Percentiles rank a stretch among this genome's conserved stretches.
Evolutionary conservation across 2,113 vertebrate species (phyloP).

Genomic region (Myxocyprinus asiaticus): DNA sequence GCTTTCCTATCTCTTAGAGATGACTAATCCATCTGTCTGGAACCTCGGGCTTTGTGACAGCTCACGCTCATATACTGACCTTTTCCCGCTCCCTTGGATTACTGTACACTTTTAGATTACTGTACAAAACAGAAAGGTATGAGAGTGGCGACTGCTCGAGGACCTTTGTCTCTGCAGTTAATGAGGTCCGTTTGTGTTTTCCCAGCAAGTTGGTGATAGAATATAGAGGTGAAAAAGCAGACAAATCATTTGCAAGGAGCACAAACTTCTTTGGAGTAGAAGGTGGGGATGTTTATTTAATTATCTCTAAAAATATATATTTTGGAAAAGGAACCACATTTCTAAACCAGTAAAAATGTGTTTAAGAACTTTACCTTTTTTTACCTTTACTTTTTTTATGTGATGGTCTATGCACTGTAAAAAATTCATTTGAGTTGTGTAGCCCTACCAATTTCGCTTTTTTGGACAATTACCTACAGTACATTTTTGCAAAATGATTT

Average conservation of each 20-base stretch:
- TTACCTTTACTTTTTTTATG: too few species aligned
- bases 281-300: conserved; percentile 14
- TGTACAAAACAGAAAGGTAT: conserved; percentile 68
- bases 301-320: background rate
- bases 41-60: conserved; percentile 43
- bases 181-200: conserved; percentile 60
- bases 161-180: conserved; percentile 69
- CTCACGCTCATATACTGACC: conserved; percentile 73
- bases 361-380: too few species aligned
- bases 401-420: too few species aligned
- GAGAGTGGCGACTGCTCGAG: conserved; percentile 63
- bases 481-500: too few species aligned
- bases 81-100: conserved; percentile 59
- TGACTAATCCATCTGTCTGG: conserved; percentile 53
- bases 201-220: conserved; percentile 42
- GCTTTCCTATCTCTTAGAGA: conserved; percentile 22
- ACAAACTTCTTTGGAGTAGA: conserved; percentile 7
- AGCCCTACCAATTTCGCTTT: too few species aligned
- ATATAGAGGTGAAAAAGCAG: conserved; percentile 61
- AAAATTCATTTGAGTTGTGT: too few species aligned
- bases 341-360: too few species aligned
- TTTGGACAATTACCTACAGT: too few species aligned
- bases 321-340: background rate
- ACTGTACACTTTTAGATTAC: conserved; percentile 67
- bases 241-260: conserved; percentile 56